These are phyloP conservation scores for Malurus cyaneus DNA, from an alignment of 2,113 vertebrate genomes.

Conservation along the genomic window DNA sequence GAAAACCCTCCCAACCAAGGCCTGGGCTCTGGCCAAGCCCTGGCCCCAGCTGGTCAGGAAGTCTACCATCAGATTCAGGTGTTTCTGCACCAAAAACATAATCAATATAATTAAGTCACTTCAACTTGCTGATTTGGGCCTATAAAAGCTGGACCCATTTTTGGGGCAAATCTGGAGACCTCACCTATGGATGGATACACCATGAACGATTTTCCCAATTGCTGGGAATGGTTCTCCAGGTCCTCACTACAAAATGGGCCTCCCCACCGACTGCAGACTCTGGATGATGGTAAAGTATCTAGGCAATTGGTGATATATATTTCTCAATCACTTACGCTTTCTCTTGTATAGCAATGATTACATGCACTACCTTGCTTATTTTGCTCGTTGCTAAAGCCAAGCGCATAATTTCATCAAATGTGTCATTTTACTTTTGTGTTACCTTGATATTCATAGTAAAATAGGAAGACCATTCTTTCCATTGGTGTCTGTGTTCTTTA, in stretches of 20 bases:
- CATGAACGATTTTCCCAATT: neutral
- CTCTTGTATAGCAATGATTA: neutral
- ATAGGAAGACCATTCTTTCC: neutral
- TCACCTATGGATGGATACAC: rapidly evolving
- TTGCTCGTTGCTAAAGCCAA: neutral
- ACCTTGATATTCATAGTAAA: neutral
- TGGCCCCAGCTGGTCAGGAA: neutral
- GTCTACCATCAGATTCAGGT: neutral
- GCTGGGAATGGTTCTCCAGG: neutral
- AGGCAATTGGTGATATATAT: neutral
- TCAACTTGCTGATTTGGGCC: neutral
- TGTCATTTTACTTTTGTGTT: neutral
- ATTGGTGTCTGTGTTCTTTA: neutral
- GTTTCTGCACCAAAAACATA: neutral
- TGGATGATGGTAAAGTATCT: neutral
- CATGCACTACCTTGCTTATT: neutral
- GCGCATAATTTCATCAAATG: neutral
- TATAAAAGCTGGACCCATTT: neutral
- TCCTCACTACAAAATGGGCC: neutral
- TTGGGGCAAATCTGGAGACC: neutral
- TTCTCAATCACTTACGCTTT: neutral
- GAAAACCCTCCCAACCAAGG: neutral
- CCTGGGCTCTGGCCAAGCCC: neutral
- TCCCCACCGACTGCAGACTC: rapidly evolving
- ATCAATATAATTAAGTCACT: neutral